Evolutionary conservation across 2,113 vertebrate genomes (phyloP).

Genomic region (Ctenomys sociabilis): DNA sequence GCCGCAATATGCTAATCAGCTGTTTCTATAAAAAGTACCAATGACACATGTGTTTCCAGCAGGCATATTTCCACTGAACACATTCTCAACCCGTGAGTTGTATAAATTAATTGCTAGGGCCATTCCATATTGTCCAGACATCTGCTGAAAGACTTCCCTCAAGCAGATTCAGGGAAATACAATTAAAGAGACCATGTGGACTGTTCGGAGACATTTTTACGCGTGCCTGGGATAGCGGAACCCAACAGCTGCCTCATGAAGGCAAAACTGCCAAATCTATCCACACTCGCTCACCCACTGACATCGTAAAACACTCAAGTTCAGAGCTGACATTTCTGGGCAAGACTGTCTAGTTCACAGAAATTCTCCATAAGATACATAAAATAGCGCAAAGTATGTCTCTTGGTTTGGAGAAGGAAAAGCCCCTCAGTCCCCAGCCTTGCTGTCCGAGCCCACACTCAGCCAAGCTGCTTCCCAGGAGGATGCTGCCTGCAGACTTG

Average conservation of each 20-base stretch:
- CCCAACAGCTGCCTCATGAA: constrained; percentile 34
- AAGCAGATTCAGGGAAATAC: constrained; percentile 60
- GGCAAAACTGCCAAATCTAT: constrained; percentile 5
- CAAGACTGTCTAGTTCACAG: neutral
- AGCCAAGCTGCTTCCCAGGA: neutral
- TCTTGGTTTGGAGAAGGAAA: neutral
- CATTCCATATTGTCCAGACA: constrained; percentile 63
- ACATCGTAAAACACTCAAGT: neutral
- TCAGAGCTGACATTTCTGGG: neutral
- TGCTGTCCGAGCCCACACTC: neutral
- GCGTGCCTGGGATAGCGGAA: constrained; percentile 3
- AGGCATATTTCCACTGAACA: constrained; percentile 56
- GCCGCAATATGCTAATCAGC: neutral
- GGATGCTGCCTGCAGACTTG: neutral
- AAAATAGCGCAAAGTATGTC: neutral
- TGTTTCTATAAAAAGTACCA: constrained; percentile 54
- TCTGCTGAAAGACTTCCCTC: constrained; percentile 67
- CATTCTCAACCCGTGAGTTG: constrained; percentile 48
- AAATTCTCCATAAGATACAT: neutral
- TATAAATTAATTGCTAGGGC: constrained; percentile 58
- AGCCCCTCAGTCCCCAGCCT: neutral
- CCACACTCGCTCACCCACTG: neutral
- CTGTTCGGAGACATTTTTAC: constrained; percentile 51
- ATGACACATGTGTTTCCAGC: neutral
- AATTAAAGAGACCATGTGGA: constrained; percentile 61